Conservation (phyloP, 2,888 invertebrate genomes). For the Cephus pulcher region DNA sequence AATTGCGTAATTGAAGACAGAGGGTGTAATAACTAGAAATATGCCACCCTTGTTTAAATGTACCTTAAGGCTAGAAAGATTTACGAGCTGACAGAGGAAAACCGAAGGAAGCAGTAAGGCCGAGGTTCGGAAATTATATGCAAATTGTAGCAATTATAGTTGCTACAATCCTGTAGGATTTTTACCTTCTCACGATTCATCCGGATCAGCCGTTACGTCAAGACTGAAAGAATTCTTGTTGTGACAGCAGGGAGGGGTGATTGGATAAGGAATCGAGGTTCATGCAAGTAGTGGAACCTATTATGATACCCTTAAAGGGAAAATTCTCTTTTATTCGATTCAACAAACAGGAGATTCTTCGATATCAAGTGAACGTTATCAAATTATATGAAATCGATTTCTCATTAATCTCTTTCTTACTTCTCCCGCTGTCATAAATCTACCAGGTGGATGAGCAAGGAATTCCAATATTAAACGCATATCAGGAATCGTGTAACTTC, state of each 20-base stretch:
- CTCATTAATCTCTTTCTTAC: not conserved
- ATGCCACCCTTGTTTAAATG: not conserved
- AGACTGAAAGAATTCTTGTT: not conserved
- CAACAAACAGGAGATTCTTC: not conserved
- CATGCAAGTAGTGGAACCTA: not conserved
- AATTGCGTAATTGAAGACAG: not conserved
- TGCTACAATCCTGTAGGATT: not conserved
- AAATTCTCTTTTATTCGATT: not conserved
- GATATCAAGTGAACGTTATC: not conserved
- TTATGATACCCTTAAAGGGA: not conserved
- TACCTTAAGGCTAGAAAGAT: not conserved
- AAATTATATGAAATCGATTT: not conserved
- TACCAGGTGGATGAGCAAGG: not conserved
- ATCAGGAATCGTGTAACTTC: not conserved
- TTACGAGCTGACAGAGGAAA: not conserved
- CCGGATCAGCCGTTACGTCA: not conserved
- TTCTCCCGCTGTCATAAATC: not conserved
- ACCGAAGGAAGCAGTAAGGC: not conserved
- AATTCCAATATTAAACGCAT: not conserved
- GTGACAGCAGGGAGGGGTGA: not conserved
- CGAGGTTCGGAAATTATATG: not conserved
- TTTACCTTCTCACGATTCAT: not conserved
- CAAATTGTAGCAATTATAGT: not conserved
- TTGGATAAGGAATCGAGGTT: not conserved
- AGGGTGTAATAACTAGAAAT: not conserved